phyloP scores from a whole-genome alignment of 1,140 invertebrate genomes.

The Leguminivora glycinivorella region DNA sequence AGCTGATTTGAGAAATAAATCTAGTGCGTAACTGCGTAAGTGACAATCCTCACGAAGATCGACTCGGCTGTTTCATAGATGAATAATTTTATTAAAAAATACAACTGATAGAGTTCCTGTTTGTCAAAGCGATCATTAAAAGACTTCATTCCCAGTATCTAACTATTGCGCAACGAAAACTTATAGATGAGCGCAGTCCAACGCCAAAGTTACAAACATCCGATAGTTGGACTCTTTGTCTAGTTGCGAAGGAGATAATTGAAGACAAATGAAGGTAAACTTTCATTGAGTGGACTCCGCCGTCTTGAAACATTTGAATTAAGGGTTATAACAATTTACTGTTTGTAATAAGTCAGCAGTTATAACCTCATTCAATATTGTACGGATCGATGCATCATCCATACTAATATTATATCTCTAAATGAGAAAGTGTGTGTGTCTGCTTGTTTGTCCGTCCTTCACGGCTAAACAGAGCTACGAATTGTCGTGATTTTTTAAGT shows the following conservation, averaged over 20 bases:
- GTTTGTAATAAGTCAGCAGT: not conserved
- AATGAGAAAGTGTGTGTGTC: too few species aligned
- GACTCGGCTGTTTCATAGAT: too few species aligned
- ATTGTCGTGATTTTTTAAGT: too few species aligned
- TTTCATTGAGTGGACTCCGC: not conserved
- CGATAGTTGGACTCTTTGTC: not conserved
- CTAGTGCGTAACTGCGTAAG: too few species aligned
- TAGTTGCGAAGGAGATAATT: not conserved
- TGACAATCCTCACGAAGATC: too few species aligned
- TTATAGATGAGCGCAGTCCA: not conserved
- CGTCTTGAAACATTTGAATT: not conserved
- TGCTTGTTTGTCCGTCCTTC: too few species aligned
- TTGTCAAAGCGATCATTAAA: not conserved
- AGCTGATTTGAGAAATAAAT: too few species aligned
- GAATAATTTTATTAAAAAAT: too few species aligned
- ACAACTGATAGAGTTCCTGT: not conserved
- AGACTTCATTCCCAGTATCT: not conserved
- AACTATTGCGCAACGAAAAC: not conserved
- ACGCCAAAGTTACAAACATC: not conserved
- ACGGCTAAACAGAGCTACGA: too few species aligned
- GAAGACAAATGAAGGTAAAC: slow-evolving; percentile 5
- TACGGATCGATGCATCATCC: too few species aligned
- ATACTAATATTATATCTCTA: too few species aligned
- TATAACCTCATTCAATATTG: too few species aligned
- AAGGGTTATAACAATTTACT: not conserved